These are phyloP conservation scores for Picathartes gymnocephalus DNA, from an alignment of 2,113 vertebrate species.

Conservation along the genomic window DNA sequence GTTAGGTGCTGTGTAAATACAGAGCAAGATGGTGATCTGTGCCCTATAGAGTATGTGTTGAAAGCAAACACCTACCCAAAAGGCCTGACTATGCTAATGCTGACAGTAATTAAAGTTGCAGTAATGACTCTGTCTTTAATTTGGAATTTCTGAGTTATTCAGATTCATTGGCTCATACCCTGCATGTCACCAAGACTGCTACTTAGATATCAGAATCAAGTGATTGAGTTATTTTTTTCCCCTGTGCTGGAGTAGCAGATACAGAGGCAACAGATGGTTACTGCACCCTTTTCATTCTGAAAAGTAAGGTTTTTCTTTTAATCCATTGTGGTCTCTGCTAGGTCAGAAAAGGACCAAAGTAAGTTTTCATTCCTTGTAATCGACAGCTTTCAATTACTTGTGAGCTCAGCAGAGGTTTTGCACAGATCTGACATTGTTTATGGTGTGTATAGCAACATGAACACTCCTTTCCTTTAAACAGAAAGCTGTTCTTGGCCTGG, in stretches of 20 bases:
- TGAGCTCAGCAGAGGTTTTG: not conserved
- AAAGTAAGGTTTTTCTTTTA: not conserved
- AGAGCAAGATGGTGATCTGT: not conserved
- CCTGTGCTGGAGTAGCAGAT: not conserved
- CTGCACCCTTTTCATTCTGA: not conserved
- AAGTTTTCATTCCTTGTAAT: not conserved
- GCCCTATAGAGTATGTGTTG: not conserved
- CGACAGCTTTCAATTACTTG: not conserved
- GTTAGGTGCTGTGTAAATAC: not conserved
- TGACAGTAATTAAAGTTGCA: constrained; percentile 2
- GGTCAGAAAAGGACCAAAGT: not conserved
- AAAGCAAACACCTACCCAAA: not conserved
- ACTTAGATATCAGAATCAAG: not conserved
- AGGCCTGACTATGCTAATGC: not conserved
- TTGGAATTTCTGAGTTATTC: not conserved
- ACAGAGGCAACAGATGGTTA: not conserved
- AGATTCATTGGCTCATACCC: not conserved
- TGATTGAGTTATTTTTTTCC: not conserved
- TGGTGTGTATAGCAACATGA: not conserved
- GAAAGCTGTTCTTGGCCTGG: not conserved
- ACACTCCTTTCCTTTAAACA: not conserved
- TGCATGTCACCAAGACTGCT: not conserved
- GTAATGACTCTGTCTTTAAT: not conserved
- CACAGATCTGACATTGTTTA: not conserved
- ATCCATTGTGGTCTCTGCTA: not conserved